Evolutionary conservation across 2,888 invertebrate species (phyloP), one percentile per base, ranked within the genome.

Genomic region (Blera fallax): DNA sequence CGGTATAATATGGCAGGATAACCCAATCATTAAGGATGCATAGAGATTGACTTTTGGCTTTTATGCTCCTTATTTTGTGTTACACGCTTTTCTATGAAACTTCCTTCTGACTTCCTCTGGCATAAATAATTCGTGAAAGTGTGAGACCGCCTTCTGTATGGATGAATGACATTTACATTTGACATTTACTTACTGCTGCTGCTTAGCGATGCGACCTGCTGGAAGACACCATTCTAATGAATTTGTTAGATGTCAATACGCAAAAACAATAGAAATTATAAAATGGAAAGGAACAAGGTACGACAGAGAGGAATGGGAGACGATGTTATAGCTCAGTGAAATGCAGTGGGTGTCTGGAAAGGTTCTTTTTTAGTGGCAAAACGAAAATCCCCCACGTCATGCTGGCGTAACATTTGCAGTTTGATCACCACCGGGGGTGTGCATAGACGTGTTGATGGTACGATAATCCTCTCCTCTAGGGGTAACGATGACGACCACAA

Each of bases 361-460:
- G 18, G 52, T 62, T 62, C 48, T 48, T 50, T 10, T n/a, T 8
- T n/a, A n/a, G 50, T 16, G 1, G 43, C 24, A 24, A 65, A 67
- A 29, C 34, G 24, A 60, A 74, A 70, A 76, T 52, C 24, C 52
- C 79, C 56, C 32, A 43, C 80, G 74, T 69, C 80, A 60, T 73
- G 8, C 40, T 64, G 64, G 18, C 43, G 10, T 58, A 45, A 14
- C 5, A 18, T 50, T 64, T 50, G 60, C 52, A 78, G 29, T 60
- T 34, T 32, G 32, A 21, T 34, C 24, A 58, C 34, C 58, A 32
- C 10, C 29, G 40, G 10, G 37, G 18, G 52, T 52, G 40, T 50
- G 50, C 40, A 60, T 73, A 43, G 34, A n/a, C 21, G 10, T 34
- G 60, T 24, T 48, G 43, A 54, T 50, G 69, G 69, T 34, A 58